phyloP scores from a whole-genome alignment of 1,140 invertebrate genomes.

The Bombus waltoni region DNA sequence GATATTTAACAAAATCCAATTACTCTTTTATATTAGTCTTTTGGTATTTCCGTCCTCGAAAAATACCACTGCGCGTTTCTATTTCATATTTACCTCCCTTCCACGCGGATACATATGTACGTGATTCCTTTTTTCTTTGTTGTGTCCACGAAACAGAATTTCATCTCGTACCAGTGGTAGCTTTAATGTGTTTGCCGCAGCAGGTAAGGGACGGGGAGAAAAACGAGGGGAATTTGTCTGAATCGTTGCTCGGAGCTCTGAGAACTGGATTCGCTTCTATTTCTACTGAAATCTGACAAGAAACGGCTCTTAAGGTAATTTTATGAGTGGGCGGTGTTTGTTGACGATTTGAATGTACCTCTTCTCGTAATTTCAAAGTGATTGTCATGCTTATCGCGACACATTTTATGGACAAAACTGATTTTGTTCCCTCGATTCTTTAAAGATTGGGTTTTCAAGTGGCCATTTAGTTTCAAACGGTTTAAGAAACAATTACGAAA shows the following conservation, averaged over 20 bases:
- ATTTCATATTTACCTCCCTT: neutral
- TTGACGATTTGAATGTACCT: neutral
- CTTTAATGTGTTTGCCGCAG: neutral
- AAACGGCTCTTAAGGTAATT: constrained; percentile 23
- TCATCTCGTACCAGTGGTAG: constrained; percentile 21
- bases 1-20: constrained; percentile 17
- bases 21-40: neutral
- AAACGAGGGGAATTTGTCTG: constrained; percentile 36
- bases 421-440: neutral
- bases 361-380: neutral
- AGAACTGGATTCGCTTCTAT: constrained; percentile 13
- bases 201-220: neutral
- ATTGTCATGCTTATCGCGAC: neutral
- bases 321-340: neutral
- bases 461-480: neutral
- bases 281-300: constrained; percentile 27
- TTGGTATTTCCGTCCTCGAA: neutral
- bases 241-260: neutral
- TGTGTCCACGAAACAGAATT: constrained; percentile 4
- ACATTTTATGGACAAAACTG: neutral
- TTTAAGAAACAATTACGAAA: neutral
- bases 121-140: neutral
- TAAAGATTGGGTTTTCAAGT: neutral
- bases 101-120: neutral
- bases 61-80: neutral